Conservation (phyloP, 1,140 invertebrate species). For the Habropoda laboriosa region DNA sequence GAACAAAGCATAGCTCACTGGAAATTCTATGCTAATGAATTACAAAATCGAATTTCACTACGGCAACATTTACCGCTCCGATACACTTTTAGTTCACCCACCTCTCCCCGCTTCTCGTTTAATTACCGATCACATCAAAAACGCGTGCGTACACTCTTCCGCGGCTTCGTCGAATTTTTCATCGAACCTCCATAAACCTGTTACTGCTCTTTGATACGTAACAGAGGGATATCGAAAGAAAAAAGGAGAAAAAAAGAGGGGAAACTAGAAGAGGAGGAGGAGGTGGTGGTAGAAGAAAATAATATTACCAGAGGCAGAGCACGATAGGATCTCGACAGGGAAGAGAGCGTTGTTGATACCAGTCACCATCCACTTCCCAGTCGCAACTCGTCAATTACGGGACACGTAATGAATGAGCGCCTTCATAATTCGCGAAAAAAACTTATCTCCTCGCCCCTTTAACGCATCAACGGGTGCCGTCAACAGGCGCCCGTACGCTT, state of each 20-base stretch:
- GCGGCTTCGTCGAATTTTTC: background rate
- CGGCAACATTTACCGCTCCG: conserved; percentile 1
- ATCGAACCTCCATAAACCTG: background rate
- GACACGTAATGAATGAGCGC: conserved; percentile 63
- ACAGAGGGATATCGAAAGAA: background rate
- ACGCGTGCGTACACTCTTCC: too few relatives aligned
- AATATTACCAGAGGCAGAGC: conserved; percentile 13
- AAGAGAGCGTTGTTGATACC: conserved; percentile 48
- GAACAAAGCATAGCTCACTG: conserved; percentile 51
- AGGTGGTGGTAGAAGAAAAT: background rate
- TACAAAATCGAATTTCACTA: conserved; percentile 51
- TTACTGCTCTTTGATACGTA: background rate
- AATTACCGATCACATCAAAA: conserved; percentile 5
- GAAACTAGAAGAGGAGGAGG: too few relatives aligned
- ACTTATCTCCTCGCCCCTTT: conserved; percentile 61
- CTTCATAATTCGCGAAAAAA: conserved; percentile 56
- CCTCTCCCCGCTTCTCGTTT: background rate
- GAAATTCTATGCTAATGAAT: conserved; percentile 66
- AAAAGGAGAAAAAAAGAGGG: background rate
- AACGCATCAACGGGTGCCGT: conserved; percentile 54
- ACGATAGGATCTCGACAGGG: conserved; percentile 18
- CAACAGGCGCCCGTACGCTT: conserved; percentile 54
- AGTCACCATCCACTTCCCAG: conserved; percentile 20
- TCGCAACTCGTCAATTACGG: conserved; percentile 61
- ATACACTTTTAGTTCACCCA: conserved; percentile 10